Percentiles rank a stretch among this genome's conserved stretches.
These are phyloP conservation scores for Sthenelais limicola DNA, from an alignment of 2,888 invertebrate species.

Conservation along the genomic window DNA sequence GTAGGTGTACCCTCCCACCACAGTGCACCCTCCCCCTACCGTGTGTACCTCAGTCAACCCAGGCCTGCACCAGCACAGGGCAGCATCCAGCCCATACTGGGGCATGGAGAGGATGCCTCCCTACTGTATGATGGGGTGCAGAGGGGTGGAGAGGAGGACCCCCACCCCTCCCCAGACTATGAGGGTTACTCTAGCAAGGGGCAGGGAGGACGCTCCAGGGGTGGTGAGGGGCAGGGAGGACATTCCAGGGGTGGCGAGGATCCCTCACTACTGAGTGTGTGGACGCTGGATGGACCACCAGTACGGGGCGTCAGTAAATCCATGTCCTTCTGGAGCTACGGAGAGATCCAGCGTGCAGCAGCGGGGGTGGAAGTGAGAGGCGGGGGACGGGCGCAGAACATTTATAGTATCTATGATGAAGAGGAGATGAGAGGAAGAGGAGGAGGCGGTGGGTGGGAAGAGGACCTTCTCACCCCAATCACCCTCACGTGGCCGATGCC, in stretches of 20 bases:
- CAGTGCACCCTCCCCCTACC: too few species aligned
- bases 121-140: too few species aligned
- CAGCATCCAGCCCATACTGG: not conserved
- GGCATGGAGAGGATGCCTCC: too few species aligned
- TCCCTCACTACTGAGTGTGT: not conserved
- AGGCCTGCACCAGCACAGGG: not conserved
- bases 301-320: conserved; percentile 24
- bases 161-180: too few species aligned
- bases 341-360: not conserved
- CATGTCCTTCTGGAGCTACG: not conserved
- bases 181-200: too few species aligned
- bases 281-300: conserved; percentile 22
- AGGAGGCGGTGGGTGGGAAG: not conserved
- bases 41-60: too few species aligned
- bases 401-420: conserved; percentile 29
- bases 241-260: not conserved
- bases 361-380: not conserved
- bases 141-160: too few species aligned
- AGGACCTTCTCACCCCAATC: conserved; percentile 29
- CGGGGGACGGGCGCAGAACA: conserved; percentile 1
- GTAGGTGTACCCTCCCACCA: too few species aligned
- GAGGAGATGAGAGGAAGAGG: not conserved
- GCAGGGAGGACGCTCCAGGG: too few species aligned
- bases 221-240: too few species aligned
- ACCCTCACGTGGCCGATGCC: conserved; percentile 12